Evolutionary conservation across 1,140 invertebrate genomes (phyloP).

Genomic region (Steinernema khuongi): DNA sequence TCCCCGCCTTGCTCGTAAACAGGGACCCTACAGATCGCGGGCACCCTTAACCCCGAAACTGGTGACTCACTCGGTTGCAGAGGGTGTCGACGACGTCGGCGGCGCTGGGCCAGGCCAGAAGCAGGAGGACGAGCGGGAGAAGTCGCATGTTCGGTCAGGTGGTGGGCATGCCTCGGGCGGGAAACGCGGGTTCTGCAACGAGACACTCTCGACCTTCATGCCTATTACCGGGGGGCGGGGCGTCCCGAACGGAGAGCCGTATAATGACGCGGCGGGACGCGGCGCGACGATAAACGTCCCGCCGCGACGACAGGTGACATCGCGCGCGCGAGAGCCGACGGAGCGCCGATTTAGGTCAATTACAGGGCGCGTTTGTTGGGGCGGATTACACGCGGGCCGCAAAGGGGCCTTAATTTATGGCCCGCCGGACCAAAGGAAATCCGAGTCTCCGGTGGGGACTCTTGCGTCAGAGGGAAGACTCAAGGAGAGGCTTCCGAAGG

Average conservation of each 20-base stretch:
- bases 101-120: neutral
- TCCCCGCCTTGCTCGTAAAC: neutral
- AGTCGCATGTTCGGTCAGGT: conserved; percentile 12
- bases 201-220: conserved; percentile 3
- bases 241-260: neutral
- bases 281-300: too few species aligned
- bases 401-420: conserved; percentile 2
- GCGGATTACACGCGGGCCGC: neutral
- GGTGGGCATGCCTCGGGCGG: neutral
- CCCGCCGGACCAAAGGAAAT: neutral
- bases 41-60: too few species aligned
- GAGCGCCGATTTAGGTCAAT: neutral
- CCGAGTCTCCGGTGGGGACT: neutral
- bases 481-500: neutral
- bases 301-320: neutral
- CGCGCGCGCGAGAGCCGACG: neutral
- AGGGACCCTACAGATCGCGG: neutral
- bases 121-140: neutral
- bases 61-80: conserved; percentile 5
- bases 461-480: neutral
- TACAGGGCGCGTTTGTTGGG: conserved; percentile 1
- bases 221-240: conserved; percentile 4
- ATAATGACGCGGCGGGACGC: neutral
- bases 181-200: neutral
- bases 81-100: neutral